Evolutionary conservation across 2,888 invertebrate genomes (phyloP).

Genomic region (Bellardia bayeri): DNA sequence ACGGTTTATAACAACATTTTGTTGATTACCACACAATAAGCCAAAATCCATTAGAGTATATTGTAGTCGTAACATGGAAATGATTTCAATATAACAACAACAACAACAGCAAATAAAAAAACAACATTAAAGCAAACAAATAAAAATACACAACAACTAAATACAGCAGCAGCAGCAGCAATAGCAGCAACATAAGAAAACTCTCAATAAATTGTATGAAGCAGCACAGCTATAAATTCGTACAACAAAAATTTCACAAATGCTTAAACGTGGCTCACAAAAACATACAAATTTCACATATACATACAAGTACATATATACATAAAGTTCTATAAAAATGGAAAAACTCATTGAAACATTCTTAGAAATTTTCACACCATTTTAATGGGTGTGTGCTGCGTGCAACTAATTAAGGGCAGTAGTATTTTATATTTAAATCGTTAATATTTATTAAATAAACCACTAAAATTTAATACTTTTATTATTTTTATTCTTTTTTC

Average conservation of each 20-base stretch:
- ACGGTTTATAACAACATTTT: slow-evolving; percentile 59
- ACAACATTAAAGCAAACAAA: background rate
- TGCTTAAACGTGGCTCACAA: no score
- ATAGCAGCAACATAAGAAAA: slow-evolving; percentile 58
- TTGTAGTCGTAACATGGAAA: slow-evolving; percentile 70
- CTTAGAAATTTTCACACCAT: slow-evolving; percentile 51
- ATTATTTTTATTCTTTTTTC: no score
- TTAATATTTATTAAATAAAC: no score
- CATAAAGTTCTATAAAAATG: no score
- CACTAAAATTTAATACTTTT: no score
- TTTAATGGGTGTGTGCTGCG: slow-evolving; percentile 12
- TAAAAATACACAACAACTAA: slow-evolving; percentile 13
- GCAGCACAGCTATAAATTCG: background rate
- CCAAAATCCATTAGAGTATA: slow-evolving; percentile 72
- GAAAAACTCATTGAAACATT: background rate
- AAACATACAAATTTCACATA: no score
- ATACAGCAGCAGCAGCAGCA: slow-evolving; percentile 44
- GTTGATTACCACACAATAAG: slow-evolving; percentile 72
- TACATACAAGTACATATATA: no score
- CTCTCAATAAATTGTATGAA: slow-evolving; percentile 54
- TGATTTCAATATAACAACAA: slow-evolving; percentile 66
- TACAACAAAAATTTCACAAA: background rate
- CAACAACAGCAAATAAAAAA: slow-evolving; percentile 31
- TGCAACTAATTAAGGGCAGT: no score
- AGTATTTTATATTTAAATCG: no score